phyloP scores from a whole-genome alignment of 2,888 invertebrate genomes.

The Caenorhabditis japonica region DNA sequence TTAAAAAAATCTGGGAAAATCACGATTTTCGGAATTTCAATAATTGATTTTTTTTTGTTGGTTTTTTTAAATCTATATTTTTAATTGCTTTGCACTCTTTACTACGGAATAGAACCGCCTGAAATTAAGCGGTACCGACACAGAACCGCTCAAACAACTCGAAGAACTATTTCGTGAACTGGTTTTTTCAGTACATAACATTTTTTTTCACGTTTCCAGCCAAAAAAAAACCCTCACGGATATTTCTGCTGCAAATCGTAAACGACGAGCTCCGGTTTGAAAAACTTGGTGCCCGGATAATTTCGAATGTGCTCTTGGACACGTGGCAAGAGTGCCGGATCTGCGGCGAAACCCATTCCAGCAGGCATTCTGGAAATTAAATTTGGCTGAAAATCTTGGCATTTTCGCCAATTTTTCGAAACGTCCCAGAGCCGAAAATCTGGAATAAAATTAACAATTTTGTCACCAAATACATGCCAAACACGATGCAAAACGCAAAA shows the following conservation, averaged over 20 bases:
- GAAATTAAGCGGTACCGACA: too few species aligned
- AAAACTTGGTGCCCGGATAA: conserved; percentile 47
- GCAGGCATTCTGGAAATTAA: too few species aligned
- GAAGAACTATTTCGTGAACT: too few species aligned
- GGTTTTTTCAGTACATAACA: too few species aligned
- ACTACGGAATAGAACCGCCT: too few species aligned
- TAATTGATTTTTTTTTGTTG: too few species aligned
- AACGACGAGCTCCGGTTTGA: conserved; percentile 58
- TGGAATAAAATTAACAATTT: background rate
- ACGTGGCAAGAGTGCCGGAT: conserved; percentile 54
- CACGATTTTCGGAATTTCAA: too few species aligned
- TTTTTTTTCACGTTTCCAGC: background rate
- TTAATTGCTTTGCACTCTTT: too few species aligned
- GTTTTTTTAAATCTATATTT: too few species aligned
- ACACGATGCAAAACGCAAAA: conserved; percentile 19
- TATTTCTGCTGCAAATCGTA: conserved; percentile 64
- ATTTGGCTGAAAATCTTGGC: conserved; percentile 5
- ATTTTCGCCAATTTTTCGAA: background rate
- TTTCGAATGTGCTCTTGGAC: conserved; percentile 57
- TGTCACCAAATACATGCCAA: conserved; percentile 23
- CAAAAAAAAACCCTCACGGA: conserved; percentile 51
- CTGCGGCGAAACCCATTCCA: conserved; percentile 42
- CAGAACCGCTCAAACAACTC: too few species aligned
- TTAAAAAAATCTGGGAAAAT: too few species aligned
- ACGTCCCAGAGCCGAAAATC: background rate